These are phyloP conservation scores for Drepana arcuata DNA, from an alignment of 1,140 invertebrate species.

Conservation along the genomic window DNA sequence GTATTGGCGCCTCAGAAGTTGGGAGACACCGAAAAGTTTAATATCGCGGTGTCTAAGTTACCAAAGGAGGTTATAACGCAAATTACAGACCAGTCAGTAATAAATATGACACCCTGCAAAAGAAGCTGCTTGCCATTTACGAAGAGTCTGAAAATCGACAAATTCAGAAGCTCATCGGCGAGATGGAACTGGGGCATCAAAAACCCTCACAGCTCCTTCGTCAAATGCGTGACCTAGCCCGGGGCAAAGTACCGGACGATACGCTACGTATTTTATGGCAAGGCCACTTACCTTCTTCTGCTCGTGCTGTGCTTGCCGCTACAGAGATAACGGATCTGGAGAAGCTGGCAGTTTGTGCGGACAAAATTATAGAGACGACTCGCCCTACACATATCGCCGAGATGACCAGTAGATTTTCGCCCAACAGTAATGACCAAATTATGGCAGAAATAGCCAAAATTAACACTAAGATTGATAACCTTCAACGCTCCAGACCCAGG, in stretches of 20 bases:
- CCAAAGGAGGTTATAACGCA: constrained; percentile 7
- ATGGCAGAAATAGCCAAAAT: neutral
- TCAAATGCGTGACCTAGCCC: neutral
- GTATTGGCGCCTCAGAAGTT: constrained; percentile 10
- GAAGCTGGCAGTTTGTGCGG: constrained; percentile 5
- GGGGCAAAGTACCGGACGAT: neutral
- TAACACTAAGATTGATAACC: neutral
- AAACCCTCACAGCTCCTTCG: neutral
- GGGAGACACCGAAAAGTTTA: constrained; percentile 6
- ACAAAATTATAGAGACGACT: constrained; percentile 7
- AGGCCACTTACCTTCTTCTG: neutral
- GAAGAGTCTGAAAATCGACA: neutral
- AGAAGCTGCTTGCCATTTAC: neutral
- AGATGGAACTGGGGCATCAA: neutral
- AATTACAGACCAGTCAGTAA: constrained; percentile 4
- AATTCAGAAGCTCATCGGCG: neutral
- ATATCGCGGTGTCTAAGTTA: constrained; percentile 6
- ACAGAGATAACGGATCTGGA: constrained; percentile 19
- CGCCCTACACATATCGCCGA: constrained; percentile 3
- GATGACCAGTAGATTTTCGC: neutral
- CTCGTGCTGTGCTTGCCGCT: neutral
- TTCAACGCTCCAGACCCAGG: neutral
- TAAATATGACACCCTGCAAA: neutral
- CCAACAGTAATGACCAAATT: neutral
- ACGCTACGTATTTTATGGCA: neutral